Conservation (phyloP, 2,797 vertebrate species). For the Diplodus puntazzo region DNA sequence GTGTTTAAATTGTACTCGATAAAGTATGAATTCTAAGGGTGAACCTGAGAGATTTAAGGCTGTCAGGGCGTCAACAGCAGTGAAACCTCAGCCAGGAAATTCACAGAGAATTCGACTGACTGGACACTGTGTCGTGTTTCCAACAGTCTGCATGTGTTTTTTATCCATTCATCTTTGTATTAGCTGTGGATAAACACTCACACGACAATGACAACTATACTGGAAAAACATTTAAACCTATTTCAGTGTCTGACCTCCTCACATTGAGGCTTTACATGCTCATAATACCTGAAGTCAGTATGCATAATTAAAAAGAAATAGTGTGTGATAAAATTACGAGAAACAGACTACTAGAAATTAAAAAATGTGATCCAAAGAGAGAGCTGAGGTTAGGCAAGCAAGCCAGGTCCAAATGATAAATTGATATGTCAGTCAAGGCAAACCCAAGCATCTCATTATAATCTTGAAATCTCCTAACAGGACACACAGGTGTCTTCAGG, state of each 20-base stretch:
- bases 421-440: not conserved
- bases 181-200: slow-evolving; percentile 18
- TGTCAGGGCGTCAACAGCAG: not conserved
- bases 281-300: not conserved
- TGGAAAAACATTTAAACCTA: not conserved
- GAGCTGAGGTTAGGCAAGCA: too few species aligned
- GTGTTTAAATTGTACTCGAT: slow-evolving; percentile 6
- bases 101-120: not conserved
- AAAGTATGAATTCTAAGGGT: not conserved
- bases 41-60: slow-evolving; percentile 23
- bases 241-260: not conserved
- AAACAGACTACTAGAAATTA: too few species aligned
- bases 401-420: not conserved
- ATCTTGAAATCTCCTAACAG: not conserved
- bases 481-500: not conserved
- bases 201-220: not conserved
- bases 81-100: slow-evolving; percentile 24
- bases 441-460: not conserved
- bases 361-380: too few species aligned
- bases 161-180: slow-evolving; percentile 36
- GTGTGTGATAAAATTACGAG: too few species aligned
- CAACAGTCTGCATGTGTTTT: slow-evolving; percentile 20
- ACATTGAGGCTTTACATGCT: not conserved
- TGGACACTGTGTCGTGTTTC: not conserved
- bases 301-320: too few species aligned